A percentile compares a stretch with the other conserved stretches of the same genome.
Conservation (phyloP, 2,113 vertebrate species). For the Garra rufa region DNA sequence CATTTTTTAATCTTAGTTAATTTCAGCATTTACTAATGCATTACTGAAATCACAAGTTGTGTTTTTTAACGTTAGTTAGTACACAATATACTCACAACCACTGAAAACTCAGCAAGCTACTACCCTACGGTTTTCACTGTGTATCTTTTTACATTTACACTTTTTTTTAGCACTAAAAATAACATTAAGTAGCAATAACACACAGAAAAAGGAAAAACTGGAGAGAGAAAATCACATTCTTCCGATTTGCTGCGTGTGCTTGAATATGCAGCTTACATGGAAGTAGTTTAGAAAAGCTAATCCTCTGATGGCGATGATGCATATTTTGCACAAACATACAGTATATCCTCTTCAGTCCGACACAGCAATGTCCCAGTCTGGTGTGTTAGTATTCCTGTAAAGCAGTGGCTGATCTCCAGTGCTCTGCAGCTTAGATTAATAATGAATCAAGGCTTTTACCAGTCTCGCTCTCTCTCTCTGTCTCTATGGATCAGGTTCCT, state of each 20-base stretch:
- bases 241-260: not conserved
- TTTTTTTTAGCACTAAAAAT: not conserved
- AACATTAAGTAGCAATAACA: not conserved
- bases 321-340: slow-evolving; percentile 28
- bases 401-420: slow-evolving; percentile 44
- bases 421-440: slow-evolving; percentile 48
- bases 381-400: slow-evolving; percentile 51
- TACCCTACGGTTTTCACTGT: not conserved
- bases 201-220: not conserved
- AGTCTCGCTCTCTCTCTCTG: not conserved
- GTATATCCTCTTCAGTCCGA: slow-evolving; percentile 16
- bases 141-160: not conserved
- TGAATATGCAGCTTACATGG: not conserved
- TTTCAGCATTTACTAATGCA: too few relatives aligned
- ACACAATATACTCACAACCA: not conserved
- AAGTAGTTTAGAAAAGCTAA: slow-evolving; percentile 9
- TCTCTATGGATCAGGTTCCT: slow-evolving; percentile 10
- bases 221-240: slow-evolving; percentile 13
- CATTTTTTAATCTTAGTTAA: too few relatives aligned
- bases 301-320: slow-evolving; percentile 12
- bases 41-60: too few relatives aligned
- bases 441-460: slow-evolving; percentile 56
- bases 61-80: too few relatives aligned
- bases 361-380: slow-evolving; percentile 30
- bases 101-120: not conserved